phyloP scores from a whole-genome alignment of 2,797 vertebrate genomes.

The Mareca penelope region DNA sequence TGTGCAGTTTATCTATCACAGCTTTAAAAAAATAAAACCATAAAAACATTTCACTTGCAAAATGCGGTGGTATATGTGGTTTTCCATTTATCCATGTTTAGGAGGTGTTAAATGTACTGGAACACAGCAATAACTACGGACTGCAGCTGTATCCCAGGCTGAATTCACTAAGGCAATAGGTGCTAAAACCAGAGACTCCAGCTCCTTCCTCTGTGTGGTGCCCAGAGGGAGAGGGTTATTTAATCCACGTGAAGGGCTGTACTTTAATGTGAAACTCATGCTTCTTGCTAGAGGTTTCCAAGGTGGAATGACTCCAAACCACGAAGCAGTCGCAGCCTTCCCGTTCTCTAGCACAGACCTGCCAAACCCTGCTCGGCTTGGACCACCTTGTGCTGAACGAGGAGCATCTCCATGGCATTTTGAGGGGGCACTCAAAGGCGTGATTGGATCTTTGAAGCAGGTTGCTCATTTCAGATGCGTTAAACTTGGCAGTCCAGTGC shows the following conservation, averaged over 20 bases:
- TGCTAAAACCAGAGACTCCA: not conserved
- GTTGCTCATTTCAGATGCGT: not conserved
- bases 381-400: not conserved
- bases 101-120: conserved; percentile 22
- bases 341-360: not conserved
- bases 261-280: not conserved
- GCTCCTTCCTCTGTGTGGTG: not conserved
- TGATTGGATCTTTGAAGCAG: not conserved
- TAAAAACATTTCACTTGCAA: conserved; percentile 53
- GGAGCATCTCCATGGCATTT: not conserved
- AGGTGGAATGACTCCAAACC: not conserved
- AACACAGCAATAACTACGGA: not conserved
- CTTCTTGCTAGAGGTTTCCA: not conserved
- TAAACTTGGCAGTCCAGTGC: not conserved
- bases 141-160: conserved; percentile 21
- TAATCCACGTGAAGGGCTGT: not conserved
- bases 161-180: not conserved
- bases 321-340: not conserved
- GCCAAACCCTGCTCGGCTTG: not conserved
- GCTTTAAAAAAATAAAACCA: not conserved
- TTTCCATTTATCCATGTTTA: conserved; percentile 22
- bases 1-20: not conserved
- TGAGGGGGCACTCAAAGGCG: not conserved
- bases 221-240: not conserved
- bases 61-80: not conserved